Evolutionary conservation across 2,797 vertebrate genomes (phyloP), one percentile per base, ranked within the genome.

Genomic region (Pogoniulus pusillus): DNA sequence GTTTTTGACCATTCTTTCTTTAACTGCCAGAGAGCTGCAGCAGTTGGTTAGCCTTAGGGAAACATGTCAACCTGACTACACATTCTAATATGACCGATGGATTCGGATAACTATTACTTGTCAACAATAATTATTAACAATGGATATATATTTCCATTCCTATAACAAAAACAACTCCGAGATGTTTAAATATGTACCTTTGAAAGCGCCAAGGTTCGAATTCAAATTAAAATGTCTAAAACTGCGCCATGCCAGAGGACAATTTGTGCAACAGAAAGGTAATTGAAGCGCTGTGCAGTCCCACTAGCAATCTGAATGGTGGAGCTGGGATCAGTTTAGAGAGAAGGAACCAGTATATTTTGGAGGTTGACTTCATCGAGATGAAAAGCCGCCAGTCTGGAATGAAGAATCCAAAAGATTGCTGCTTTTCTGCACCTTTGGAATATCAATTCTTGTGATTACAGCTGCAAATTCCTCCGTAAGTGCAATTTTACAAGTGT

Each of bases 81-180:
- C 95, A 96, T 97, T 96, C 91, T 96, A 97, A 93, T 93, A 96
- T 96, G 96, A 97, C 85, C 91, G 96, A 96, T 95, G 94, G 95
- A 92, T 91, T 97, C 93, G 91, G 92, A 89, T 97, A 97, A 97
- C 92, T 97, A 97, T 94, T 97, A 97, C 92, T 97, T 97, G 91
- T 97, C 97, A 97, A 96, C 95, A 96, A 83, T 97, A 97, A 96
- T 96, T 96, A 97, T 97, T 97, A 97, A 96, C 95, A 94, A 96
- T 97, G 96, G 96, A 95, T 97, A 97, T 97, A 97, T 96, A 97
- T 96, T 97, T 97, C 96, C 96, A 97, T 97, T 97, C 97, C 96
- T 96, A 97, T 97, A 96, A 97, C 89, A 97, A 97, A 97, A 97
- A 92, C 91, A 97, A 97, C 77, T 94, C 96, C 89, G 94, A 95